Percentiles rank a stretch among this genome's conserved stretches.
Conservation (phyloP, 2,797 vertebrate species). For the Sciaenops ocellatus region DNA sequence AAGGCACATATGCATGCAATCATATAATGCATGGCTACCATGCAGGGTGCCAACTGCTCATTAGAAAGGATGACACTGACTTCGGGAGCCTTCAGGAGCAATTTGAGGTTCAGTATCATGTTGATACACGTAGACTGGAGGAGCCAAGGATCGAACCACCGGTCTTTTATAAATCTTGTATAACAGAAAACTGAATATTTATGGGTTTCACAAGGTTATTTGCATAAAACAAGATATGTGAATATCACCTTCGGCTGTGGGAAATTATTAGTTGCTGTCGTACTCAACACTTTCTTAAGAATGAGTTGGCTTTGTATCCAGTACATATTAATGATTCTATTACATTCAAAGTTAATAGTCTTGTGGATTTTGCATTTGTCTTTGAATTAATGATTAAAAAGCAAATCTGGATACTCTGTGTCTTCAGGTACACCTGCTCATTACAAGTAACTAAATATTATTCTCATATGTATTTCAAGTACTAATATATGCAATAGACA, state of each 20-base stretch:
- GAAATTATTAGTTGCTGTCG: not conserved
- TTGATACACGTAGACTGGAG: no score
- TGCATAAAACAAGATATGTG: not conserved
- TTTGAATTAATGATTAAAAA: not conserved
- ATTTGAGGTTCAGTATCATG: no score
- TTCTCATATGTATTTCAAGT: constrained; percentile 2
- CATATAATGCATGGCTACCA: no score
- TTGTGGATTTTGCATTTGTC: not conserved
- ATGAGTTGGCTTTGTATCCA: not conserved
- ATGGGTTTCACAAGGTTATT: not conserved
- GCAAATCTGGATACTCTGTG: not conserved
- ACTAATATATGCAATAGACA: not conserved
- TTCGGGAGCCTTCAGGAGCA: no score
- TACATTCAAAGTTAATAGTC: no score
- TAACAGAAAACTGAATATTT: not conserved
- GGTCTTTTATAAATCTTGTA: not conserved
- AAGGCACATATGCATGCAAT: no score
- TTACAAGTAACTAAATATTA: not conserved
- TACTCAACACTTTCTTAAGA: no score
- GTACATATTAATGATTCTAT: not conserved
- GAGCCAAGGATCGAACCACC: no score
- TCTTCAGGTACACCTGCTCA: not conserved
- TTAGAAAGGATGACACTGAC: no score
- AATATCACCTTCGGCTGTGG: not conserved
- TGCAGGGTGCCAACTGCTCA: no score